Conservation (phyloP, 2,797 vertebrate genomes). For the Trachops cirrhosus region DNA sequence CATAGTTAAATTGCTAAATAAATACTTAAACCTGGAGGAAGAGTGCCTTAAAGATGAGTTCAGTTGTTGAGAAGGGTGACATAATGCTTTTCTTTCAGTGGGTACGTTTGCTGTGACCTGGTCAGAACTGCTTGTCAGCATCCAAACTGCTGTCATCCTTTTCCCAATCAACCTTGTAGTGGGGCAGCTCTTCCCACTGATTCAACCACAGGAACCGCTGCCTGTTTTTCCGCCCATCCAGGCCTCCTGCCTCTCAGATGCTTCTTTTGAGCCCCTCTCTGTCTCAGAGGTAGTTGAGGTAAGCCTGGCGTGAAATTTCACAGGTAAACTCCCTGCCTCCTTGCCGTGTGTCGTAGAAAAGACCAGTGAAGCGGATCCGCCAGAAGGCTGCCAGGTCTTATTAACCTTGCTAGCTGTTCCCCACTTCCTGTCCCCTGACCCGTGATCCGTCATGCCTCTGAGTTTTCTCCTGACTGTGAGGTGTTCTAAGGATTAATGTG, state of each 20-base stretch:
- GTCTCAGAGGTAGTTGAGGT: slow-evolving; percentile 47
- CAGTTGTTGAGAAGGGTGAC: background rate
- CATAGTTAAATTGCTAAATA: background rate
- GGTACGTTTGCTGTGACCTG: slow-evolving; percentile 60
- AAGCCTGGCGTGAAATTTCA: background rate
- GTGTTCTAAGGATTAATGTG: background rate
- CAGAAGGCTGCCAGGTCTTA: background rate
- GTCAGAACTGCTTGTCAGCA: slow-evolving; percentile 62
- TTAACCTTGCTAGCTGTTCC: background rate
- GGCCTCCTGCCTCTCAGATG: background rate
- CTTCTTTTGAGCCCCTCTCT: background rate
- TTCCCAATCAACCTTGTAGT: slow-evolving; percentile 63
- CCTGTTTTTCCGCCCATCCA: background rate
- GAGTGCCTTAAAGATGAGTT: background rate
- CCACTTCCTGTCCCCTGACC: background rate
- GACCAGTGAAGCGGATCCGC: background rate
- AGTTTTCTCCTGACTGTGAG: background rate
- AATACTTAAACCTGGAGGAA: background rate
- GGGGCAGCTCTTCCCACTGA: slow-evolving; percentile 66
- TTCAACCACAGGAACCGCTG: slow-evolving; percentile 5
- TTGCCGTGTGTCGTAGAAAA: fast-evolving
- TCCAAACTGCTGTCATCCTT: slow-evolving; percentile 65
- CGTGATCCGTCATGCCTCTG: background rate
- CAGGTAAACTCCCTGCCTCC: background rate
- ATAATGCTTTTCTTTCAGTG: background rate